Evolutionary conservation across 2,888 invertebrate genomes (phyloP), one percentile per base, ranked within the genome.

Genomic region (Hipparchia semele): DNA sequence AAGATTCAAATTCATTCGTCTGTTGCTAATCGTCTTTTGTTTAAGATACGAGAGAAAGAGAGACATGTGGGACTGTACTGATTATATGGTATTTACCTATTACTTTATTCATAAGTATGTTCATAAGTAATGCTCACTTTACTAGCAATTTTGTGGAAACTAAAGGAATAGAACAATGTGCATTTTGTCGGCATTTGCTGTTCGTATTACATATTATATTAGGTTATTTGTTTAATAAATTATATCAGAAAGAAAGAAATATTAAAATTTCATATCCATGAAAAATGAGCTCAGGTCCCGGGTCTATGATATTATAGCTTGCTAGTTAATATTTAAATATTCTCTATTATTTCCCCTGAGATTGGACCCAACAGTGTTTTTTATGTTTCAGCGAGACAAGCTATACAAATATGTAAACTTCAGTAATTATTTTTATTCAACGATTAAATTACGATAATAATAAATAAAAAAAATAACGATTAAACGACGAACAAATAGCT

Each of bases 261-360:
- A 33, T 64, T 64, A 64, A 64, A 23, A 2, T 33, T 2, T 33
- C 33, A 12, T 33, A 65, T 7, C 53, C 65, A 65, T 65, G 33
- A 53, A 65, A 53, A 53, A 65, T 65, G 23, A 65, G 9, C 9
- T n/a, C 46, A 49, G 46, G 46, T 51, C 51, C 65, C 23, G 33
- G 33, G 53, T 33, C 51, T 53, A 12, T 65, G 51, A 65, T 33
- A 65, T 53, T 12, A 53, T 65, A 12, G 33, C 51, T 53, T 53
- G 65, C 23, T 65, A 7, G 65, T 33, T 12, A 53, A 53, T 65
- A 65, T 65, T 65, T 65, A 65, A 53, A 53, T 39, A 39, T 12
- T 33, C 51, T 3, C 61, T 45, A 23, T 33, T 65, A 65, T 53
- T 65, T 53, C n/a, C 53, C 53, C 33, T 6, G n/a, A 65, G 65